Base-by-base conservation (phyloP, 2,888 invertebrate species). In the Macrosoma leucophasiata region DNA sequence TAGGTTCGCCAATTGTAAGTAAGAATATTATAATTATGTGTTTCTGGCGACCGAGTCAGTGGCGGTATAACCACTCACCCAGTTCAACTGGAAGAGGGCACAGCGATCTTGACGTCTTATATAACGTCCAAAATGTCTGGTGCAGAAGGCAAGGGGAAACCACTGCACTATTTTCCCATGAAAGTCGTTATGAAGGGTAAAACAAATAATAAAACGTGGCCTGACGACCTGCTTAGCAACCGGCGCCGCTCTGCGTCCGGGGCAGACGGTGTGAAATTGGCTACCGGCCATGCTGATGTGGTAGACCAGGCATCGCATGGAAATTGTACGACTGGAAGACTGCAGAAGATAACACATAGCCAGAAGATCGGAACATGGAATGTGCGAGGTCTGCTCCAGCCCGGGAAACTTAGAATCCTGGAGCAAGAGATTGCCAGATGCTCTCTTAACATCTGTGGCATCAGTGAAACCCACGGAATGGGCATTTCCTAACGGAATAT, bases 361-460 rank as follows among this genome's bases (percentile, higher is more conserved):
- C 30, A 30, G 13, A 26, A n/a, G 21, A 41, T 42, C 24, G 43
- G 44, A 2, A 44, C 41, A 1, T 47, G 42, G 41, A 44, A 47
- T 22, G 37, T 41, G 3, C 26, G 33, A 4, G 33, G 33, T 6
- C 17, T 33, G 4, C 11, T 33, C 33, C 13, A 33, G 12, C 24
- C 40, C 0, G 43, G 44, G 1, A 48, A 43, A n/a, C 41, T 45
- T 2, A 13, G 7, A 1, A 39, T 48, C 4, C 4, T 43, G 4
- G 40, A 45, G 11, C 13, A 22, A 7, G 47, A 44, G 24, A n/a
- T 43, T 1, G 8, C 6, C 2, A 19, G 39, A 28, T 31, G 35
- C 9, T 14, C 9, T 3, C 0, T 41, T 0, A 34, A 8, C 7
- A 33, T 45, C n/a, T n/a, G n/a, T n/a, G n/a, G n/a, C n/a, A n/a